Percentiles rank a stretch among this genome's conserved stretches.
These are phyloP conservation scores for Fabriciana adippe DNA, from an alignment of 2,888 invertebrate species.

Conservation along the genomic window DNA sequence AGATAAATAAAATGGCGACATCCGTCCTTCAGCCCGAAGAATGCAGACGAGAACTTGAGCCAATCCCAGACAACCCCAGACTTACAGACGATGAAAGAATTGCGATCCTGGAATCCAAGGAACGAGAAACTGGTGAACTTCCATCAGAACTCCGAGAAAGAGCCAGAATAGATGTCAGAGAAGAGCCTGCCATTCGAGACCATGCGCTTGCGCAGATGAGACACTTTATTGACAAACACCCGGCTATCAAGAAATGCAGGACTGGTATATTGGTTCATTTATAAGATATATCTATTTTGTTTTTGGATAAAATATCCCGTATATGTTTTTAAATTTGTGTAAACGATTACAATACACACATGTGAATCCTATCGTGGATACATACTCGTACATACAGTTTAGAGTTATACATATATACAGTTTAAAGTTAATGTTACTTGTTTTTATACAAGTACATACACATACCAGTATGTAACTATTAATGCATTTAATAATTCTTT, in stretches of 20 bases:
- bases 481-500: too few relatives aligned
- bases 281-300: constrained; percentile 6
- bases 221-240: constrained; percentile 92
- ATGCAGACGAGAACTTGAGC: constrained; percentile 65
- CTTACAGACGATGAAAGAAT: constrained; percentile 68
- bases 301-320: neutral
- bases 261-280: constrained; percentile 78
- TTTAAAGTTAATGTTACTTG: too few relatives aligned
- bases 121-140: constrained; percentile 70
- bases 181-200: constrained; percentile 88
- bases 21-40: constrained; percentile 74
- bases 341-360: too few relatives aligned
- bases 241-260: constrained; percentile 90
- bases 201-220: constrained; percentile 90
- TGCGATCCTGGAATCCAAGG: constrained; percentile 61
- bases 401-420: too few relatives aligned
- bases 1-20: constrained; percentile 65
- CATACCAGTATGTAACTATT: too few relatives aligned
- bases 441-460: too few relatives aligned
- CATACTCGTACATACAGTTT: too few relatives aligned
- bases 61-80: constrained; percentile 58
- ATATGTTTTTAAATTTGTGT: neutral
- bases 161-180: constrained; percentile 89
- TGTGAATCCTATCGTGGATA: too few relatives aligned
- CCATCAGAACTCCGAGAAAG: constrained; percentile 82